phyloP scores from a whole-genome alignment of 1,140 invertebrate genomes.

The Muscidifurax raptorellus region DNA sequence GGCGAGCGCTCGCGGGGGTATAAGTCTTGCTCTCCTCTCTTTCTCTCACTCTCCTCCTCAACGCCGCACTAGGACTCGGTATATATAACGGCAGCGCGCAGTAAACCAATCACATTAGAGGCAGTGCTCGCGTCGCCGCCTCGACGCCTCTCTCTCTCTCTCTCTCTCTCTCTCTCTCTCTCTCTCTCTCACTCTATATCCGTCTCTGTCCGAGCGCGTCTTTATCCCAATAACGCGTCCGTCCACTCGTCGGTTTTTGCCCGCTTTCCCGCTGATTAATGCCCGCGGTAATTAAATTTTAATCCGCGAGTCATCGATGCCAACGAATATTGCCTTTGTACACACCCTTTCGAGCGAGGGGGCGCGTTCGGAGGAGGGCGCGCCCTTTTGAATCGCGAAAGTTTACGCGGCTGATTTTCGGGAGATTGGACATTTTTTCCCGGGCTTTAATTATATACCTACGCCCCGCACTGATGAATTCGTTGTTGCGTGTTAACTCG shows the following conservation, averaged over 20 bases:
- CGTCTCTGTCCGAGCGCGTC: background rate
- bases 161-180: slow-evolving; percentile 1
- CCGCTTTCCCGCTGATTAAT: slow-evolving; percentile 60
- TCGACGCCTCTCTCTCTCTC: background rate
- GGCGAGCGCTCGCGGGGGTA: slow-evolving; percentile 49
- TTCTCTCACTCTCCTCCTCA: background rate
- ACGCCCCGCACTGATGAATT: background rate
- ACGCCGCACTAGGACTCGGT: background rate
- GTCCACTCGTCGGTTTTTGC: slow-evolving; percentile 19
- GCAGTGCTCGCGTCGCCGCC: slow-evolving; percentile 28
- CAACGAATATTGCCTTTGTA: slow-evolving; percentile 32
- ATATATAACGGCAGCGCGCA: slow-evolving; percentile 47
- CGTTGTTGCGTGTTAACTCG: background rate
- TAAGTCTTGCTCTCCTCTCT: slow-evolving; percentile 58
- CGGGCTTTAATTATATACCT: background rate
- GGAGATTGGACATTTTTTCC: background rate
- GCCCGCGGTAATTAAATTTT: slow-evolving; percentile 66
- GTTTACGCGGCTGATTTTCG: slow-evolving; percentile 24
- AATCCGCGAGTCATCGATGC: slow-evolving; percentile 68
- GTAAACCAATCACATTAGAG: slow-evolving; percentile 71
- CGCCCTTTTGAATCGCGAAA: slow-evolving; percentile 26
- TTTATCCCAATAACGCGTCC: slow-evolving; percentile 1
- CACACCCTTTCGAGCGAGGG: slow-evolving; percentile 53
- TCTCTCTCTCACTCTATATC: background rate
- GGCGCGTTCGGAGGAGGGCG: slow-evolving; percentile 37